Evolutionary conservation across 2,113 vertebrate species (phyloP).

Genomic region (Lipotes vexillifer): DNA sequence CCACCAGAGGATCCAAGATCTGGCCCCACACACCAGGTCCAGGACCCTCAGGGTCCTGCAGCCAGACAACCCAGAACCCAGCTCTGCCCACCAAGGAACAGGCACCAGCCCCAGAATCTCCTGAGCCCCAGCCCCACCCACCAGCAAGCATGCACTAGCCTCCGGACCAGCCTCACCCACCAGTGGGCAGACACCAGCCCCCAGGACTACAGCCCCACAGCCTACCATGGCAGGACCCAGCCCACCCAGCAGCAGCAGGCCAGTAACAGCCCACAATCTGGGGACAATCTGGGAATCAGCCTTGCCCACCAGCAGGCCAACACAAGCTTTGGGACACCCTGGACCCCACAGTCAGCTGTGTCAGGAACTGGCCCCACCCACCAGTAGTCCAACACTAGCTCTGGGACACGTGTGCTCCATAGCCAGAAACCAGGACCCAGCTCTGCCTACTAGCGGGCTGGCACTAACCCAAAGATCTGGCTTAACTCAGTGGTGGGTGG

Average conservation of each 20-base stretch:
- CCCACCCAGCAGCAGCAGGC: neutral
- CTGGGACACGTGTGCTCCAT: neutral
- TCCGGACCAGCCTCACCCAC: neutral
- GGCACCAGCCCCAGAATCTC: neutral
- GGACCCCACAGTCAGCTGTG: neutral
- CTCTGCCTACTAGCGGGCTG: neutral
- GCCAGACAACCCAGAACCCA: neutral
- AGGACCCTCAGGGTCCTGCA: neutral
- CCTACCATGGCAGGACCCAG: neutral
- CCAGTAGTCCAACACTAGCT: neutral
- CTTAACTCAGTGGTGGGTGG: neutral
- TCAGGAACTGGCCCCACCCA: neutral
- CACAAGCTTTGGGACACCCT: neutral
- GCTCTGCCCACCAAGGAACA: neutral
- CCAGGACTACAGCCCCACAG: neutral
- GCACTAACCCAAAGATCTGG: neutral
- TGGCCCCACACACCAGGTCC: neutral
- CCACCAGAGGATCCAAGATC: too few relatives aligned
- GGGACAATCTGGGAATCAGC: neutral
- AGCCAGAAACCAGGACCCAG: neutral
- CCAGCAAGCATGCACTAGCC: neutral
- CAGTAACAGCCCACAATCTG: neutral
- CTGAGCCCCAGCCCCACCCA: neutral
- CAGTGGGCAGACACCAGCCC: neutral
- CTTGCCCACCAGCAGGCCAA: neutral